Percentiles rank a stretch among this genome's conserved stretches.
Conservation (phyloP, 2,888 invertebrate species). For the Dioctria linearis region DNA sequence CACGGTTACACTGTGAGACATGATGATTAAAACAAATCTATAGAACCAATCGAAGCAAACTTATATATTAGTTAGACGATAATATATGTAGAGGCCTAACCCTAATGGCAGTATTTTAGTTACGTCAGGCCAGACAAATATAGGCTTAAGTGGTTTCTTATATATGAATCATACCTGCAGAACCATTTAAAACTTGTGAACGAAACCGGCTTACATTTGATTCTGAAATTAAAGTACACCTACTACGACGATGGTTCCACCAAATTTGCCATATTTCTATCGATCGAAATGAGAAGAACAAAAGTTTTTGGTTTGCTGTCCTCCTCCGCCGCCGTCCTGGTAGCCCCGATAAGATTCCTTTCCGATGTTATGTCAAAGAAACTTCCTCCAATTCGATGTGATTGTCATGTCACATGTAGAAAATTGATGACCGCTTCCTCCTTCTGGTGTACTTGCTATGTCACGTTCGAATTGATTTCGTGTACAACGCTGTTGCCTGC, state of each 20-base stretch:
- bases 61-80: no score
- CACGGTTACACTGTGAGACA: no score
- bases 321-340: background rate
- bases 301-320: background rate
- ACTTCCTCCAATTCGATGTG: slow-evolving; percentile 48
- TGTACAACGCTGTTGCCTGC: slow-evolving; percentile 9
- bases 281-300: no score
- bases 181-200: slow-evolving; percentile 17
- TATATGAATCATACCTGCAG: background rate
- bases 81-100: no score
- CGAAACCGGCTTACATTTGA: slow-evolving; percentile 10
- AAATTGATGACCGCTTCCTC: slow-evolving; percentile 35
- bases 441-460: slow-evolving; percentile 17
- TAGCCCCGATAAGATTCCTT: slow-evolving; percentile 28
- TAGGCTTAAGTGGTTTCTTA: background rate
- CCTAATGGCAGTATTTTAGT: no score
- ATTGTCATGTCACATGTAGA: slow-evolving; percentile 51
- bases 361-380: slow-evolving; percentile 31
- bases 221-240: no score
- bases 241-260: no score
- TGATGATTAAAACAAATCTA: no score
- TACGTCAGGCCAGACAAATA: slow-evolving; percentile 5
- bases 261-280: no score
- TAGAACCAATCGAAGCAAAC: no score
- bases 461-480: slow-evolving; percentile 48